Conservation (phyloP, 1,140 invertebrate genomes). For the Neodiprion pinetum region DNA sequence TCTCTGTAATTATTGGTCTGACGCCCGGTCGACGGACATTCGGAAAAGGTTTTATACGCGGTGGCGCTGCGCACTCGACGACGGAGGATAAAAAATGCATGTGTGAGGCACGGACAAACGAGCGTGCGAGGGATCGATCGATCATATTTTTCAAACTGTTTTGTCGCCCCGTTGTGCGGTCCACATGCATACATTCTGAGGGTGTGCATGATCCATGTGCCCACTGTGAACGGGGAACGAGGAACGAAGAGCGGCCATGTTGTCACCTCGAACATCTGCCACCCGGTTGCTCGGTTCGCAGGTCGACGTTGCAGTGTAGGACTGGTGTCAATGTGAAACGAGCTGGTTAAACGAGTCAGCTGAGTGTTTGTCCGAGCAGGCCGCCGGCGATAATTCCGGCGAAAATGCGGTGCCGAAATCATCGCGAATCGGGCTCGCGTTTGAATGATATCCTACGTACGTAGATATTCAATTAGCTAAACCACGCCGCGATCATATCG, state of each 20-base stretch:
- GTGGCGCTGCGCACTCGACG: neutral
- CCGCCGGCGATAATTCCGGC: no score
- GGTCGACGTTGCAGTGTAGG: constrained; percentile 19
- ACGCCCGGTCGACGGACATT: neutral
- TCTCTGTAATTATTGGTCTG: neutral
- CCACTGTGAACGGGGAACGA: neutral
- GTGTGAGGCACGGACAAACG: neutral
- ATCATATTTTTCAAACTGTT: constrained; percentile 8
- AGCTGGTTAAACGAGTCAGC: neutral
- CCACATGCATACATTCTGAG: neutral
- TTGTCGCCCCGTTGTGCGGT: neutral
- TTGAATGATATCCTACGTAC: no score
- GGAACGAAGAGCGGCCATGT: constrained; percentile 42
- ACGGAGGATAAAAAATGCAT: neutral
- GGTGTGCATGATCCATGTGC: constrained; percentile 42
- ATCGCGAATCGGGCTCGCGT: no score
- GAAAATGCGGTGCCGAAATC: no score
- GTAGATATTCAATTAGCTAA: no score
- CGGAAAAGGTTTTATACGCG: neutral
- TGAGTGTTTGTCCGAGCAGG: no score
- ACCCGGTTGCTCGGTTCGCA: neutral
- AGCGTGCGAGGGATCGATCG: neutral
- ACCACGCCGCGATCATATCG: no score
- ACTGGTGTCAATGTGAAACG: neutral
- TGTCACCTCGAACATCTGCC: constrained; percentile 56